These are phyloP conservation scores for Hemibates koningsi DNA, from an alignment of 2,113 vertebrate genomes.

Conservation along the genomic window DNA sequence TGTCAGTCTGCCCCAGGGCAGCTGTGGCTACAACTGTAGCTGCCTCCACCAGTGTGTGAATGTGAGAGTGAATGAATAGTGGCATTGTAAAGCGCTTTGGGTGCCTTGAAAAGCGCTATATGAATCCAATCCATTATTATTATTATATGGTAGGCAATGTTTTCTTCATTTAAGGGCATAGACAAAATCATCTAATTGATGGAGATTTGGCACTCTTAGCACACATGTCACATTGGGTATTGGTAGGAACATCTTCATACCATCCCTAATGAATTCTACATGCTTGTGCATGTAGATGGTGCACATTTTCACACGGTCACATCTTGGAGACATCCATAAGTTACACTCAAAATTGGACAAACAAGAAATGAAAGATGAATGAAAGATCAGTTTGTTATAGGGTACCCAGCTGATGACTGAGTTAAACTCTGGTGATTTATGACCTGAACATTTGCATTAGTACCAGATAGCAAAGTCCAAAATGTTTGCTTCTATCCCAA, in stretches of 20 bases:
- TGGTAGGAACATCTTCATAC: background rate
- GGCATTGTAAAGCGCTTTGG: too few species aligned
- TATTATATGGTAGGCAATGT: background rate
- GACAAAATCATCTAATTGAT: background rate
- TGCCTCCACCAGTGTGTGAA: too few species aligned
- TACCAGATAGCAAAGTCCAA: background rate
- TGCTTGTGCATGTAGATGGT: background rate
- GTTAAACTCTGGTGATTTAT: background rate
- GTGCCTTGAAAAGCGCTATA: too few species aligned
- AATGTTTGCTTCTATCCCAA: background rate
- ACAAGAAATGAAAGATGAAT: background rate
- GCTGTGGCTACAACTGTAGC: too few species aligned
- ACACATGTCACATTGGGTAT: background rate
- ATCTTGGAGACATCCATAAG: background rate
- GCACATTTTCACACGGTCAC: background rate
- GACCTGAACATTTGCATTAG: background rate
- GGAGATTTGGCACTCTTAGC: background rate
- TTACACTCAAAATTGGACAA: background rate
- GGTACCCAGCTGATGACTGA: background rate
- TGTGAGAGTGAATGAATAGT: too few species aligned
- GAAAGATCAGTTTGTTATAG: background rate
- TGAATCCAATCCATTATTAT: too few species aligned
- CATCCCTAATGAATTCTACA: background rate
- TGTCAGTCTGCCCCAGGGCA: too few species aligned
- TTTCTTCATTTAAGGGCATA: background rate